A percentile compares a stretch with the other conserved stretches of the same genome.
Conservation (phyloP, 92 coral and sea anemone species). For the Montipora capitata region DNA sequence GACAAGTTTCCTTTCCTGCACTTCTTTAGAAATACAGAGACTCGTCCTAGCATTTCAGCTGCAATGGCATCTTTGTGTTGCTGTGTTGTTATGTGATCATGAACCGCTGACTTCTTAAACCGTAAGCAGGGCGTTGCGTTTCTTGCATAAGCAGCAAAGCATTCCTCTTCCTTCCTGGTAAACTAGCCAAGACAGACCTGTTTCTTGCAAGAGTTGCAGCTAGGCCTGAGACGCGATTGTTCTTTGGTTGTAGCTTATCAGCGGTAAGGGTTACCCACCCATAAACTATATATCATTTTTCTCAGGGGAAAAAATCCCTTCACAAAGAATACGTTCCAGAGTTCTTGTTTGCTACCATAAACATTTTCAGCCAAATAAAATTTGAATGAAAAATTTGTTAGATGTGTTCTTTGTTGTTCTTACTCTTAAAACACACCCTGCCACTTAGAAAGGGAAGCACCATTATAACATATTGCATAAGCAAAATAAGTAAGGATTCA, state of each 20-base stretch:
- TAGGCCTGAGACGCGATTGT: conserved; percentile 26
- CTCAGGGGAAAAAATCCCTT: conserved; percentile 26
- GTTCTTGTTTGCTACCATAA: conserved; percentile 4
- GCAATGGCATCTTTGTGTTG: conserved; percentile 51
- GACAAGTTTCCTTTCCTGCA: conserved; percentile 30
- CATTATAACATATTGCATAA: neutral
- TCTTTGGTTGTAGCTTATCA: conserved; percentile 1
- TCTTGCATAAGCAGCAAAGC: conserved; percentile 44
- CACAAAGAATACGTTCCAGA: neutral
- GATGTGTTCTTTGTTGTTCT: conserved; percentile 15
- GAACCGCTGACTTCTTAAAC: conserved; percentile 24
- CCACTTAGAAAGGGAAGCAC: neutral
- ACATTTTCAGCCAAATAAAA: conserved; percentile 25
- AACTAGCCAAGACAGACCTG: neutral
- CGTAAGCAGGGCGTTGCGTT: conserved; percentile 47
- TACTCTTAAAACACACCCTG: conserved; percentile 20
- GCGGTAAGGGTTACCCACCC: conserved; percentile 22
- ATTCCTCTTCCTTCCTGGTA: conserved; percentile 45
- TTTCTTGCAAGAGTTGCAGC: neutral
- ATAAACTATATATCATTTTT: conserved; percentile 42
- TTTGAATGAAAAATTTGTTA: conserved; percentile 7
- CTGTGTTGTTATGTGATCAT: conserved; percentile 25
- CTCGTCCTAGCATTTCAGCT: conserved; percentile 53
- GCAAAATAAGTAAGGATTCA: conserved; percentile 21
- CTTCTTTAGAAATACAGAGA: conserved; percentile 45